phyloP scores from a whole-genome alignment of 2,113 vertebrate species.

The Telmatochromis sp. region DNA sequence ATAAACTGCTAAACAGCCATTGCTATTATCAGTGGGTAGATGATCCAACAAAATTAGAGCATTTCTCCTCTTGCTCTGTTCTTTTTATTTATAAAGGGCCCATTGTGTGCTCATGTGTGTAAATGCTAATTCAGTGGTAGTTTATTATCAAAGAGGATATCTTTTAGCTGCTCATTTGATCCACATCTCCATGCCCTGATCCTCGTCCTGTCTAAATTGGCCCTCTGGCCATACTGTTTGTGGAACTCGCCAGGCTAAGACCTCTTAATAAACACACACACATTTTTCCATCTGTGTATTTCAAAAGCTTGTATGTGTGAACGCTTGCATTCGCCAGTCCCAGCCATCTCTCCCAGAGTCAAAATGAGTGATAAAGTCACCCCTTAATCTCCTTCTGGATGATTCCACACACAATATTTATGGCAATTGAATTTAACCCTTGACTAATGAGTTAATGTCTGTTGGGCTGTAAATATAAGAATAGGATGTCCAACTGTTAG shows the following conservation, averaged over 20 bases:
- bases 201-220: conserved; percentile 62
- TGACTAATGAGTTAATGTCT: conserved; percentile 79
- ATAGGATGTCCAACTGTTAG: conserved; percentile 61
- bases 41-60: background rate
- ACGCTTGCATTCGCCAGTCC: background rate
- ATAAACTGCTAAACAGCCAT: background rate
- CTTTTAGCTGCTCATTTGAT: conserved; percentile 59
- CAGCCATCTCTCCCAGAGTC: conserved; percentile 34
- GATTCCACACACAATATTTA: conserved; percentile 75
- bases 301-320: background rate
- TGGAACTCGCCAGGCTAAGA: conserved; percentile 40
- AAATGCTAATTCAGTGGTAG: conserved; percentile 19
- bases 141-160: conserved; percentile 50
- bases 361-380: conserved; percentile 79
- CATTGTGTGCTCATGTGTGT: conserved; percentile 21
- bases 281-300: background rate
- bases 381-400: conserved; percentile 77
- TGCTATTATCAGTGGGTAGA: background rate
- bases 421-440: conserved; percentile 78
- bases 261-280: conserved; percentile 5
- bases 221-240: conserved; percentile 61
- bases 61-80: background rate
- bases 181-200: conserved; percentile 60
- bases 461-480: conserved; percentile 78
- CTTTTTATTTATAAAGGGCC: conserved; percentile 15